These are phyloP conservation scores for Cynodonichthys magdalenae DNA, from an alignment of 2,797 vertebrate species.

Conservation along the genomic window DNA sequence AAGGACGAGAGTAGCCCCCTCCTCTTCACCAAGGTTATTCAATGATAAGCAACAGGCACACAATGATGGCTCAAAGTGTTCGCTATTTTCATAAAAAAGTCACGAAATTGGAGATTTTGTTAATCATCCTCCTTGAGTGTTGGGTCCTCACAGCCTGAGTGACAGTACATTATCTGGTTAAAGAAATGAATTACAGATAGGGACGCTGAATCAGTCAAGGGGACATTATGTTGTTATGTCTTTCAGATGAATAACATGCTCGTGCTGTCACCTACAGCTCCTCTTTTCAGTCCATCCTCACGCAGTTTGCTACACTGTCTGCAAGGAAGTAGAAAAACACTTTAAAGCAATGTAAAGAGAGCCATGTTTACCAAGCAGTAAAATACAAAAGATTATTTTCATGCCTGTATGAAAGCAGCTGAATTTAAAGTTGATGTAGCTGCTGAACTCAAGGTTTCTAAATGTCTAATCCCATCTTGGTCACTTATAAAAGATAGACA, in stretches of 20 bases:
- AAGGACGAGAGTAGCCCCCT: constrained; percentile 66
- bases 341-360: constrained; percentile 19
- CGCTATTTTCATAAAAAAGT: constrained; percentile 70
- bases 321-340: constrained; percentile 7
- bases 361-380: constrained; percentile 10
- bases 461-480: constrained; percentile 56
- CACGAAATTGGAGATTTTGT: constrained; percentile 64
- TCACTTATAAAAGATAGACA: constrained; percentile 65
- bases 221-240: constrained; percentile 28
- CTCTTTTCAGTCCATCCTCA: constrained; percentile 23
- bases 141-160: constrained; percentile 35
- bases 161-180: constrained; percentile 36
- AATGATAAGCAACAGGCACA: constrained; percentile 76
- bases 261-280: constrained; percentile 17
- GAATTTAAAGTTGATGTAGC: constrained; percentile 3
- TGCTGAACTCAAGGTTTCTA: constrained; percentile 42
- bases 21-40: constrained; percentile 80
- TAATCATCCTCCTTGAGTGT: constrained; percentile 54
- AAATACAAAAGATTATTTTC: constrained; percentile 4
- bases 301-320: constrained; percentile 16
- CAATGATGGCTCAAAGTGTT: constrained; percentile 67
- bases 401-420: constrained; percentile 12
- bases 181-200: constrained; percentile 45
- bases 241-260: constrained; percentile 30
- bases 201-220: constrained; percentile 31